Conservation (phyloP, 1,140 invertebrate genomes). For the Hyphantria cunea region DNA sequence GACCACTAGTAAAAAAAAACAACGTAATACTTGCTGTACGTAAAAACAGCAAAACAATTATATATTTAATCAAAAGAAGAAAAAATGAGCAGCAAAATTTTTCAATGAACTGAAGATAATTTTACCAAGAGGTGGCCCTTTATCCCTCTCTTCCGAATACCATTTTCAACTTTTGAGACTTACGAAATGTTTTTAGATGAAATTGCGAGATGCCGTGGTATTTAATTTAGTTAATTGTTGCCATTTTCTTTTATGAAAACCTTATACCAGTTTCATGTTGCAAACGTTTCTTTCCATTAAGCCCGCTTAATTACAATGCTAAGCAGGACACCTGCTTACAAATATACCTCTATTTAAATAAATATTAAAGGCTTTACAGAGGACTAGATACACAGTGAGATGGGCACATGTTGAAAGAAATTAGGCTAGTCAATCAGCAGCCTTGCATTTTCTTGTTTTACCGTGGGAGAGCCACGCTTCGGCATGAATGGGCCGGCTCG, state of each 20-base stretch:
- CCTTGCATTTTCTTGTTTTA: no score
- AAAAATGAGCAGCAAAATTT: neutral
- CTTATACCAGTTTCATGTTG: constrained; percentile 11
- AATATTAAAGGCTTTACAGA: constrained; percentile 2
- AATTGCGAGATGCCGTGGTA: constrained; percentile 18
- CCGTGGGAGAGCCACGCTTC: no score
- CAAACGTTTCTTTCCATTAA: constrained; percentile 1
- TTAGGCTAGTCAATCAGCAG: neutral
- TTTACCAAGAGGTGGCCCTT: constrained; percentile 2
- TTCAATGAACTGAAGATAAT: constrained; percentile 18
- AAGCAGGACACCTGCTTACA: neutral
- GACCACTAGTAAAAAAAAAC: no score
- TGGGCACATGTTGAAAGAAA: constrained; percentile 10
- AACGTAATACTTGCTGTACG: no score
- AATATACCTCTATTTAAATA: constrained; percentile 6
- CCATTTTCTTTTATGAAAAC: constrained; percentile 15
- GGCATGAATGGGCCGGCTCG: no score
- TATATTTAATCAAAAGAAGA: neutral
- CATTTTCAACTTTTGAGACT: constrained; percentile 8
- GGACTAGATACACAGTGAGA: constrained; percentile 4
- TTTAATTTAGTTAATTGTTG: constrained; percentile 20
- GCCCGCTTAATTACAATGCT: constrained; percentile 3
- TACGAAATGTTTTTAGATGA: constrained; percentile 16
- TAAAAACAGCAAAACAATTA: neutral
- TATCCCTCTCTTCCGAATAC: neutral